A percentile compares a stretch with the other conserved stretches of the same genome.
These are phyloP conservation scores for Sprattus sprattus DNA, from an alignment of 2,113 vertebrate genomes.

Conservation along the genomic window DNA sequence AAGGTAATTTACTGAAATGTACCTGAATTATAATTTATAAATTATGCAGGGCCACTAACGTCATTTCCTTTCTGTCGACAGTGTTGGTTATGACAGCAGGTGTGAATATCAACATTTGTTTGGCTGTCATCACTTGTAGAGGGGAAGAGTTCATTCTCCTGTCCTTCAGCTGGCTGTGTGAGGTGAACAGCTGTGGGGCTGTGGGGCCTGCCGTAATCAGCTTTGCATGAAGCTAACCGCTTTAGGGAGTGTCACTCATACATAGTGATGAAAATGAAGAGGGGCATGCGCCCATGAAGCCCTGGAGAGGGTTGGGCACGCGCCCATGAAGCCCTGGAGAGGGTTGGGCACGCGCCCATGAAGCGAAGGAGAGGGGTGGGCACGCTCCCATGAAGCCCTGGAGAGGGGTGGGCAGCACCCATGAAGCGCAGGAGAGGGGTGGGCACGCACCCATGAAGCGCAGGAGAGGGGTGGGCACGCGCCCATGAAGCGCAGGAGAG, in stretches of 20 bases:
- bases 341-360: neutral
- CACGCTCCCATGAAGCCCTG: too few species aligned
- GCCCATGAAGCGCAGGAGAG: too few species aligned
- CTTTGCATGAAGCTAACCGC: conserved; percentile 26
- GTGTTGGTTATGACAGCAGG: neutral
- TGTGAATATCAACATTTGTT: neutral
- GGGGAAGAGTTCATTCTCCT: neutral
- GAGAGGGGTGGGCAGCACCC: too few species aligned
- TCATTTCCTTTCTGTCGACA: neutral
- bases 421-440: too few species aligned
- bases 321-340: too few species aligned
- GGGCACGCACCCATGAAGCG: too few species aligned
- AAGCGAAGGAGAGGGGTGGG: too few species aligned
- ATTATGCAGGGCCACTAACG: neutral
- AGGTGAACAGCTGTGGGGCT: conserved; percentile 32
- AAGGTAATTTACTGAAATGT: too few species aligned
- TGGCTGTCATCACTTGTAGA: neutral
- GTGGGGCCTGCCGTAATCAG: conserved; percentile 15
- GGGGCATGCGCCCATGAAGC: neutral
- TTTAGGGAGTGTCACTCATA: conserved; percentile 13
- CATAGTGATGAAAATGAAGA: conserved; percentile 9
- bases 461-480: too few species aligned
- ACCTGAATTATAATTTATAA: neutral
- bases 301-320: neutral
- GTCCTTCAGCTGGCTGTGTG: neutral